phyloP scores from a whole-genome alignment of 2,888 invertebrate species.

The Euclidia mi region DNA sequence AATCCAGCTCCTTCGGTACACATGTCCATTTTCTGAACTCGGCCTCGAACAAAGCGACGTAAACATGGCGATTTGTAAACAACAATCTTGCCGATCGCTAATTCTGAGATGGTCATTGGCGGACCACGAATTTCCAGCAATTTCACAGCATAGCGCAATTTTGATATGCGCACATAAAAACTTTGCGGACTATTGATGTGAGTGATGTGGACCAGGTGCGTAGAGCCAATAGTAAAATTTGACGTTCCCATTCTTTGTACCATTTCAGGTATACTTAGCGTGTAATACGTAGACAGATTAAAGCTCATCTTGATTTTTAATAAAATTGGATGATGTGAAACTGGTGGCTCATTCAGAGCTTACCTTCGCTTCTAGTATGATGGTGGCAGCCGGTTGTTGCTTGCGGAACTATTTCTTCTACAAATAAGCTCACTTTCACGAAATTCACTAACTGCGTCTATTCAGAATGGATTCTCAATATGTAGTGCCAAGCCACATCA shows the following conservation, averaged over 20 bases:
- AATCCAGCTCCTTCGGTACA: neutral
- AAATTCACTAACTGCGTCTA: too few species aligned
- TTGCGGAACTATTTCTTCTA: too few species aligned
- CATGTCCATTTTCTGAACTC: slow-evolving; percentile 3
- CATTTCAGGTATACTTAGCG: neutral
- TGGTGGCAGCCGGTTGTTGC: too few species aligned
- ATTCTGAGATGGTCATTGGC: neutral
- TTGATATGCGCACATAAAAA: slow-evolving; percentile 31
- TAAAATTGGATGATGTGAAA: too few species aligned
- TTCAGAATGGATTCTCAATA: too few species aligned
- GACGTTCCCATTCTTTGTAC: neutral
- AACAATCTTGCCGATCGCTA: slow-evolving; percentile 15
- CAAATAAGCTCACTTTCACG: too few species aligned
- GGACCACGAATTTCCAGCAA: slow-evolving; percentile 23
- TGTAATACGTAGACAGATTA: neutral
- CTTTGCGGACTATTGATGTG: slow-evolving; percentile 40
- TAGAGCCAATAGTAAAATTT: neutral
- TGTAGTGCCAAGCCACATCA: too few species aligned
- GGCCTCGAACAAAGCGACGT: slow-evolving; percentile 25
- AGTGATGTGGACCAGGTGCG: slow-evolving; percentile 28
- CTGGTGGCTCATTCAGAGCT: too few species aligned
- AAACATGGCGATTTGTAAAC: slow-evolving; percentile 29
- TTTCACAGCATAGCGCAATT: slow-evolving; percentile 7
- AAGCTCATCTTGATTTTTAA: too few species aligned
- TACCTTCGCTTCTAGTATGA: too few species aligned